phyloP scores from a whole-genome alignment of 2,888 invertebrate genomes.

The Euphydryas editha region DNA sequence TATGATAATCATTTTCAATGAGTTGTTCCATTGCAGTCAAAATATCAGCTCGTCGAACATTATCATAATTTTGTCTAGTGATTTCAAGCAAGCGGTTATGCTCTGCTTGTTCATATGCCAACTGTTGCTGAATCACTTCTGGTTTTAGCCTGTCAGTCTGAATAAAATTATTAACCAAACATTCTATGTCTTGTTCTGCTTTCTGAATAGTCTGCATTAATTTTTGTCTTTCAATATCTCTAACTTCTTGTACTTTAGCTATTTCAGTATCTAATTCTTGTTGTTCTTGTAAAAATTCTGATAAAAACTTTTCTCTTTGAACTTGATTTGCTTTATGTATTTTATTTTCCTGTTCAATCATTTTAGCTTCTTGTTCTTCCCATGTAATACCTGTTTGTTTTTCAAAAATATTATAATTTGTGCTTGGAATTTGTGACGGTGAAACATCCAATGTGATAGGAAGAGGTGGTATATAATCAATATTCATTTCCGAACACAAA shows the following conservation, averaged over 20 bases:
- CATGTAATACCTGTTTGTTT: conserved; percentile 63
- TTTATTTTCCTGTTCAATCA: conserved; percentile 86
- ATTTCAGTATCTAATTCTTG: conserved; percentile 86
- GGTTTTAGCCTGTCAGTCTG: conserved; percentile 81
- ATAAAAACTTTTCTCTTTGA: conserved; percentile 84
- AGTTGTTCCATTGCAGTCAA: conserved; percentile 88
- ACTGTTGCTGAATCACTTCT: conserved; percentile 85
- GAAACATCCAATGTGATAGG: conserved; percentile 57
- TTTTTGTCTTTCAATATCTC: conserved; percentile 84
- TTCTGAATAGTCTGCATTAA: conserved; percentile 85
- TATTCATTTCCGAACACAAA: conserved; percentile 77
- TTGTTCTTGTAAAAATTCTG: conserved; percentile 84
- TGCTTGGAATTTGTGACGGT: conserved; percentile 58
- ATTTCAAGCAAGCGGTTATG: conserved; percentile 86
- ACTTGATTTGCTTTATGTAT: conserved; percentile 85
- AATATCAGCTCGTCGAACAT: conserved; percentile 86
- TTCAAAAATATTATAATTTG: conserved; percentile 64
- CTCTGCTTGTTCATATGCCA: conserved; percentile 87
- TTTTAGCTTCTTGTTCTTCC: conserved; percentile 86
- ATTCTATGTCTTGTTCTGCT: conserved; percentile 86
- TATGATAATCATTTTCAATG: conserved; percentile 86
- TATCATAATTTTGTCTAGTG: conserved; percentile 81
- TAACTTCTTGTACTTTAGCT: conserved; percentile 86
- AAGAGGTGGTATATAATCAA: conserved; percentile 77
- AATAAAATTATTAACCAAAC: conserved; percentile 86